Percentiles rank a stretch among this genome's conserved stretches.
Conservation (phyloP, 1,140 invertebrate genomes). For the Aphis craccivora region DNA sequence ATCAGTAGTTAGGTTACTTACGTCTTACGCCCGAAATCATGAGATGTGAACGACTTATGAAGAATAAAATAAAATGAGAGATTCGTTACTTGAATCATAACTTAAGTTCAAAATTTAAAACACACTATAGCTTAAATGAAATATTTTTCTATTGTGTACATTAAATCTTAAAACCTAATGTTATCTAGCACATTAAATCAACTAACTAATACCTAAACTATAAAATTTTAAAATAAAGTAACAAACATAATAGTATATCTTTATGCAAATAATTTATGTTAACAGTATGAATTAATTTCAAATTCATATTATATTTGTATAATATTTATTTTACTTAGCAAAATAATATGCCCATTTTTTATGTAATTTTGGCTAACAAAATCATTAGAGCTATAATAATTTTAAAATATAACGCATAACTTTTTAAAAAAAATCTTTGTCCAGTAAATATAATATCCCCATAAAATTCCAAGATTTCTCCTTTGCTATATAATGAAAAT, state of each 20-base stretch:
- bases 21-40: not conserved
- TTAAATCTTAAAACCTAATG: not conserved
- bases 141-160: not conserved
- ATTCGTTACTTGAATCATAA: not conserved
- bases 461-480: not conserved
- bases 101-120: not conserved
- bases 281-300: not conserved
- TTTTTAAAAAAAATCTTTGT: not conserved
- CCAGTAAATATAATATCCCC: not conserved
- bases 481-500: not conserved
- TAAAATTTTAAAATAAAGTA: not conserved
- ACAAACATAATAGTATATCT: not conserved
- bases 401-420: not conserved
- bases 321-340: not conserved
- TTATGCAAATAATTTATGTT: not conserved
- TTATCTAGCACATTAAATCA: not conserved
- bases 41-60: not conserved
- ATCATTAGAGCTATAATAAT: not conserved
- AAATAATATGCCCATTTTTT: not conserved
- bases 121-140: not conserved
- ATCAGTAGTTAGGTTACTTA: not conserved
- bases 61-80: not conserved
- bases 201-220: not conserved
- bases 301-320: not conserved
- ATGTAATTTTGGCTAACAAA: not conserved